Percentiles rank a stretch among this genome's conserved stretches.
Evolutionary conservation across 2,797 vertebrate species (phyloP).

Genomic region (Taeniopygia guttata): DNA sequence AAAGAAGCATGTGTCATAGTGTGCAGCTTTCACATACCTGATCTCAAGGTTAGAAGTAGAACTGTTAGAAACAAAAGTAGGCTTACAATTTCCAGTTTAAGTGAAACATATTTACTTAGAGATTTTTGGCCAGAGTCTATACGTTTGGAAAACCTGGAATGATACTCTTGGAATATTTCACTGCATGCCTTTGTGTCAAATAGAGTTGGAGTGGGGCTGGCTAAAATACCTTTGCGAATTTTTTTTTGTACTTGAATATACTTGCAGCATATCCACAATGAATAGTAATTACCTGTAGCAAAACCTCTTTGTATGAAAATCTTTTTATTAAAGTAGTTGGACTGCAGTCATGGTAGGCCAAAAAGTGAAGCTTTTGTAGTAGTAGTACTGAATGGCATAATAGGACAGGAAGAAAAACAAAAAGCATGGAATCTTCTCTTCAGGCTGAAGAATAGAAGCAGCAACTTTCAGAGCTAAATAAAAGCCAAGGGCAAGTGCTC

Average conservation of each 20-base stretch:
- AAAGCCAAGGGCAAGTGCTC: neutral
- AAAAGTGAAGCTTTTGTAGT: neutral
- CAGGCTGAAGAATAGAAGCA: neutral
- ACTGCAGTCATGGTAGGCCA: neutral
- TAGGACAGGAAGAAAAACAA: neutral
- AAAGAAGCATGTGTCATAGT: neutral
- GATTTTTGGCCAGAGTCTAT: conserved; percentile 14
- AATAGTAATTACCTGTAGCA: neutral
- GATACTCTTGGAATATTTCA: conserved; percentile 33
- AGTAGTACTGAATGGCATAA: neutral
- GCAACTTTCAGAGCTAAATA: neutral
- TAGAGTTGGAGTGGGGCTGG: neutral
- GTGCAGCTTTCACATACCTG: neutral
- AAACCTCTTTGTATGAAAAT: neutral
- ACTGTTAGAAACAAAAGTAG: conserved; percentile 4
- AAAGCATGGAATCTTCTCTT: neutral
- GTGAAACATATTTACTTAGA: neutral
- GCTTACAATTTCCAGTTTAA: conserved; percentile 14
- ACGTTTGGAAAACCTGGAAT: conserved; percentile 27
- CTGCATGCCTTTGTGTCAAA: conserved; percentile 27
- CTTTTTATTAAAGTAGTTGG: neutral
- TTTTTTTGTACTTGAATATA: neutral
- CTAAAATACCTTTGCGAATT: neutral
- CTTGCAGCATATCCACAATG: neutral
- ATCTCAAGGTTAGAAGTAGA: neutral